These are phyloP conservation scores for Folsomia manolachei DNA, from an alignment of 2,888 invertebrate species.

Conservation along the genomic window DNA sequence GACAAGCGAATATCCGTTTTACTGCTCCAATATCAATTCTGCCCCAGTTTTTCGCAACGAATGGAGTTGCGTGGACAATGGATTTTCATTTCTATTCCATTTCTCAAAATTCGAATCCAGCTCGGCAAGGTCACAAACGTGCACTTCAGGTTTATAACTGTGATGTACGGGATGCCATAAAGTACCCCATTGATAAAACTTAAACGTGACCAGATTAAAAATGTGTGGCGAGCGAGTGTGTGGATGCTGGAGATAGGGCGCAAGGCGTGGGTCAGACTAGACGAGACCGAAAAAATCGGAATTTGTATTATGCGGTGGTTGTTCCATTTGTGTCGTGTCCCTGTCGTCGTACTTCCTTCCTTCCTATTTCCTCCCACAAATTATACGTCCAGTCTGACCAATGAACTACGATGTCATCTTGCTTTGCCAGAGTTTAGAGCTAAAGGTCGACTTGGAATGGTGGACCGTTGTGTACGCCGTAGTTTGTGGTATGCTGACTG, in stretches of 20 bases:
- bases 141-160: conserved; percentile 10
- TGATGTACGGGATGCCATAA: neutral
- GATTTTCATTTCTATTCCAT: neutral
- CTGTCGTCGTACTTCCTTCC: neutral
- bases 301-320: conserved; percentile 6
- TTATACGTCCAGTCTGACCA: too few relatives aligned
- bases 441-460: too few relatives aligned
- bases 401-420: too few relatives aligned
- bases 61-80: neutral
- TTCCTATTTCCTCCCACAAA: neutral
- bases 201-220: conserved; percentile 23
- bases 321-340: neutral
- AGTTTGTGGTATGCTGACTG: neutral
- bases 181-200: conserved; percentile 29
- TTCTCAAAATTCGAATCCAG: neutral
- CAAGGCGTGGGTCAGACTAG: too few relatives aligned
- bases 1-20: neutral
- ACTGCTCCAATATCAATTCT: neutral
- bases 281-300: neutral
- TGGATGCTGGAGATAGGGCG: neutral
- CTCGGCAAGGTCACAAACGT: conserved; percentile 3
- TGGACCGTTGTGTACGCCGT: too few relatives aligned
- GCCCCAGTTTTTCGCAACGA: neutral
- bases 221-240: conserved; percentile 4
- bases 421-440: too few relatives aligned